Evolutionary conservation across 2,888 invertebrate species (phyloP).

Genomic region (Nomada goodeniana): DNA sequence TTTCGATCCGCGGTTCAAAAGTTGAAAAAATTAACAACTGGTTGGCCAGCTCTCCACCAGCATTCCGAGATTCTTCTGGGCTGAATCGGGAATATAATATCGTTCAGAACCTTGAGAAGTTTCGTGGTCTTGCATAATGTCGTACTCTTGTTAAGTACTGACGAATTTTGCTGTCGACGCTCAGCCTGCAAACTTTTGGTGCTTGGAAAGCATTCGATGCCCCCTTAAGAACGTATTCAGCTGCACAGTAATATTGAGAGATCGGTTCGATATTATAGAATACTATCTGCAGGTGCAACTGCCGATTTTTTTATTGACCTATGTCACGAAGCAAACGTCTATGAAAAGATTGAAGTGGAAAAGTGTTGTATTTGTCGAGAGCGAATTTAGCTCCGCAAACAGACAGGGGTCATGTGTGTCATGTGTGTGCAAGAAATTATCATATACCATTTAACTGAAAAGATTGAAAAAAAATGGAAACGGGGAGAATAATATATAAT

Average conservation of each 20-base stretch:
- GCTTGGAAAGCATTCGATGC: background rate
- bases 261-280: background rate
- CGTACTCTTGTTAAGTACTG: slow-evolving; percentile 25
- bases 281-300: background rate
- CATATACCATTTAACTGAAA: no score
- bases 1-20: background rate
- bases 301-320: no score
- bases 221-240: background rate
- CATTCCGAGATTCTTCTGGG: no score
- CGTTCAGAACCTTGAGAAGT: slow-evolving; percentile 37
- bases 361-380: no score
- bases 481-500: no score
- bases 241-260: background rate
- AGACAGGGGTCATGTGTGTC: no score
- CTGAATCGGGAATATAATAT: slow-evolving; percentile 31
- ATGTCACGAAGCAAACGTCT: no score
- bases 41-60: background rate
- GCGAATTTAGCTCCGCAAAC: no score
- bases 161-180: slow-evolving; percentile 19
- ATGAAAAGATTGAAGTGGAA: no score
- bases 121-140: slow-evolving; percentile 58
- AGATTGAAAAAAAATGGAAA: no score
- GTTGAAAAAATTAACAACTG: slow-evolving; percentile 12
- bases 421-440: no score
- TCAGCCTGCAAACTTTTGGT: slow-evolving; percentile 22